These are phyloP conservation scores for Clarias gariepinus DNA, from an alignment of 2,113 vertebrate genomes.

Conservation along the genomic window DNA sequence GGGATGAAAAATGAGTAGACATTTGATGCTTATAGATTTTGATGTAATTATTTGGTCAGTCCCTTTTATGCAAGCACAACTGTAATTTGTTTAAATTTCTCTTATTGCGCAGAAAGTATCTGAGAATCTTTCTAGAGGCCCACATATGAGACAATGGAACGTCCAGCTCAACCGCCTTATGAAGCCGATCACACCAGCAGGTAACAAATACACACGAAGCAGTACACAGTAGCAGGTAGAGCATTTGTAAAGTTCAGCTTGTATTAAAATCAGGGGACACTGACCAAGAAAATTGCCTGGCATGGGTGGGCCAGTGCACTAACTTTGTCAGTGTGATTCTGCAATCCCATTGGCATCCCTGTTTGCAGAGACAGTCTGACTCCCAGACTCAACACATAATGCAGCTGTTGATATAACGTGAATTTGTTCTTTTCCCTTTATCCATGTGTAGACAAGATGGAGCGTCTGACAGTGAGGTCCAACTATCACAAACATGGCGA, in stretches of 20 bases:
- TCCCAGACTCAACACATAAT: background rate
- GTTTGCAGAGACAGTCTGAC: background rate
- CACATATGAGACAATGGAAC: slow-evolving; percentile 75
- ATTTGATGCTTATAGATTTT: background rate
- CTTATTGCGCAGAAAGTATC: slow-evolving; percentile 61
- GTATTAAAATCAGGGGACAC: background rate
- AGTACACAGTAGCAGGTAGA: background rate
- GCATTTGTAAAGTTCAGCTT: background rate
- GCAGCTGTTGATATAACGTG: background rate
- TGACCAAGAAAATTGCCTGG: background rate
- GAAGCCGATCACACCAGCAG: slow-evolving; percentile 73
- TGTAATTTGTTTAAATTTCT: background rate
- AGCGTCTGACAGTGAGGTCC: slow-evolving; percentile 52
- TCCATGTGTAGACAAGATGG: slow-evolving; percentile 60
- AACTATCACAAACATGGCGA: slow-evolving; percentile 64
- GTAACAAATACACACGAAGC: slow-evolving; percentile 48
- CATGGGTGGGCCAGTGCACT: background rate
- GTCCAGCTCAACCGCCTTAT: slow-evolving; percentile 75
- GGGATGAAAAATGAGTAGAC: background rate
- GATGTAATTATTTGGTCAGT: background rate
- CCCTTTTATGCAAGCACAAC: background rate
- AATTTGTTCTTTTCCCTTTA: slow-evolving; percentile 6
- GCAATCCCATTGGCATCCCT: background rate
- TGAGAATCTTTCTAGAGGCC: slow-evolving; percentile 14
- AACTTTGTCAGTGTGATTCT: background rate